These are phyloP conservation scores for Isoperla grammatica DNA, from an alignment of 2,888 invertebrate species.

Conservation along the genomic window DNA sequence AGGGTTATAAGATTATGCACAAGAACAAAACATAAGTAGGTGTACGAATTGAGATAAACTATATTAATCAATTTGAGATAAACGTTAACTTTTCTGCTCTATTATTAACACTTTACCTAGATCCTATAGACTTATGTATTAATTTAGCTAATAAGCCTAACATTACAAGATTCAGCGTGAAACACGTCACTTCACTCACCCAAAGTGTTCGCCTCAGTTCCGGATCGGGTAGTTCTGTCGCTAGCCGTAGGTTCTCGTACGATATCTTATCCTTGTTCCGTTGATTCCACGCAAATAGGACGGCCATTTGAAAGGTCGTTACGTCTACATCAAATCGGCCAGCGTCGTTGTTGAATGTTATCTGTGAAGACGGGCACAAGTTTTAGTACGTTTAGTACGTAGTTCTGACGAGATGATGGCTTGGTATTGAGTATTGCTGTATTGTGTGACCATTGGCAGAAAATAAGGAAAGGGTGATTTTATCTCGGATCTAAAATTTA, in stretches of 20 bases:
- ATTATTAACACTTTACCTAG: too few species aligned
- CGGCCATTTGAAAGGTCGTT: constrained; percentile 99
- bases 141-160: not conserved
- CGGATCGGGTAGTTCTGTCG: constrained; percentile 94
- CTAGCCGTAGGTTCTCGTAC: constrained; percentile 93
- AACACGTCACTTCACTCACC: constrained; percentile 41
- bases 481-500: too few species aligned
- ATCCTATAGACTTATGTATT: not conserved
- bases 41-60: too few species aligned
- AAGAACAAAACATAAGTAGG: too few species aligned
- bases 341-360: constrained; percentile 87
- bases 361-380: constrained; percentile 51
- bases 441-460: not conserved
- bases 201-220: constrained; percentile 92
- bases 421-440: too few species aligned
- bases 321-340: constrained; percentile 97
- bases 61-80: too few species aligned
- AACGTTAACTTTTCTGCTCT: too few species aligned
- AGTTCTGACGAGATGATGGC: not conserved
- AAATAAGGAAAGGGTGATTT: too few species aligned
- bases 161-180: not conserved
- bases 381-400: not conserved
- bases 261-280: constrained; percentile 86
- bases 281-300: constrained; percentile 98
- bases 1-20: too few species aligned